Base-by-base conservation (phyloP, 2,888 invertebrate species). In the Neoitamus cyanurus region DNA sequence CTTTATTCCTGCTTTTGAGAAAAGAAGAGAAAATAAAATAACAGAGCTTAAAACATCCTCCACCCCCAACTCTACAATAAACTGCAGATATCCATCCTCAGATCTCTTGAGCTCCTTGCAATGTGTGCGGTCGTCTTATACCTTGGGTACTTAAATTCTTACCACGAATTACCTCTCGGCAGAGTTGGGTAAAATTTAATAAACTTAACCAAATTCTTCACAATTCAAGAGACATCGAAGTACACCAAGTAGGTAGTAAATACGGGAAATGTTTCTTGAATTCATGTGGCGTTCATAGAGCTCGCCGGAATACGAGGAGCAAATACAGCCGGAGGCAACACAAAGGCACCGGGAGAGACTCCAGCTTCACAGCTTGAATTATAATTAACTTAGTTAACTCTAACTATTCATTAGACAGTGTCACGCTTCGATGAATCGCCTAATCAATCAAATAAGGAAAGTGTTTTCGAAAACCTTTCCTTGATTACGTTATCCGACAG, bases 391-490 rank as follows among this genome's bases (percentile, higher is more conserved):
- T 87, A 86, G 87, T 88, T 88, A 88, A 86, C 87, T 83, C 83
- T 85, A 88, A 87, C 87, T 87, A 87, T 87, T 87, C 87, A 87
- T 88, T 88, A 88, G 86, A 84, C 72, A 86, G 83, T 84, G 87
- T 88, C 86, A 87, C 87, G 87, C 87, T 87, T 86, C 87, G 87
- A 88, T 88, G 87, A 88, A 87, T 87, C 87, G 84, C 84, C 87
- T 88, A 88, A 88, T 88, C 87, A 88, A 88, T 88, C 85, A 87
- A 87, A 87, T 88, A 87, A 88, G 86, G 84, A 85, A 87, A 87
- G 72, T 83, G 83, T 83, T 83, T 83, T 83, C 83, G 37, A 83
- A 83, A 83, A 83, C 83, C 83, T 70, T 83, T 42, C 72, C 31
- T 83, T 72, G 83, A 72, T 83, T 83, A 83, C n/a, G 70, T 83